Conservation (phyloP, 2,113 vertebrate genomes). For the Lepus europaeus region DNA sequence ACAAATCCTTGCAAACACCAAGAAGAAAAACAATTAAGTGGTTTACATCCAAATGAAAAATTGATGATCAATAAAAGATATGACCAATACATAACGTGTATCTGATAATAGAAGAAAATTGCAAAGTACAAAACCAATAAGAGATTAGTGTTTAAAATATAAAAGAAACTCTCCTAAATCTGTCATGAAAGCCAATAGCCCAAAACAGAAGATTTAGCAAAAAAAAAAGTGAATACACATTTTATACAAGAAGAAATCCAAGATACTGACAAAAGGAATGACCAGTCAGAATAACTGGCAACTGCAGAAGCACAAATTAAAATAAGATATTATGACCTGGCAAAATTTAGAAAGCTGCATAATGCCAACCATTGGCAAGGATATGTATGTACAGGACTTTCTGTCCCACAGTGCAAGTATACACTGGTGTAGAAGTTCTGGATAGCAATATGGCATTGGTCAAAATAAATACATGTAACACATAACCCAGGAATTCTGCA, state of each 20-base stretch:
- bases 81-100: no score
- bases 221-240: neutral
- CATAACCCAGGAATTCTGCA: neutral
- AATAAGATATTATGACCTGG: neutral
- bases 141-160: neutral
- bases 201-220: neutral
- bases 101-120: neutral
- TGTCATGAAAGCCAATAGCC: neutral
- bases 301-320: neutral
- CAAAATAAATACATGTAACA: neutral
- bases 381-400: neutral
- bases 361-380: neutral
- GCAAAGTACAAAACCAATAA: neutral
- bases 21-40: neutral
- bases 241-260: neutral
- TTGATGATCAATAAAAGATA: neutral
- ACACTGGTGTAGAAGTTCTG: neutral
- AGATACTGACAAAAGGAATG: neutral
- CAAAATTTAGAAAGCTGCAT: neutral
- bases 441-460: neutral
- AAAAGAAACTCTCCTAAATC: neutral
- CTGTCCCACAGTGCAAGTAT: neutral
- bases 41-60: neutral
- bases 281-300: neutral
- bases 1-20: conserved; percentile 19